Base-by-base conservation (phyloP, 2,888 invertebrate genomes). In the Ichneumoninae sp. region DNA sequence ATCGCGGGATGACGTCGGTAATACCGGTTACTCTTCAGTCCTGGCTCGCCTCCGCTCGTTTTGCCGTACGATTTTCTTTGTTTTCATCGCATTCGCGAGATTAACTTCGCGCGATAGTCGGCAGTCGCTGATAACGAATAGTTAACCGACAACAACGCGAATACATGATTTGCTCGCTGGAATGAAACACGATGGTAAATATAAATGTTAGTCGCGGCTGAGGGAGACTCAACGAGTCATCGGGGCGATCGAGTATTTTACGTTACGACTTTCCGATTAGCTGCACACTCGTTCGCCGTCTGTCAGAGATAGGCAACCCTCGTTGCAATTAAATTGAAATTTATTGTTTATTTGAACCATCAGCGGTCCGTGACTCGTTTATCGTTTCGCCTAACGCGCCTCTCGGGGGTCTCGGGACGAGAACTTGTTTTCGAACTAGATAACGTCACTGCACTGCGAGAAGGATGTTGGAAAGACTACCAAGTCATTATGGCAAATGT, bases 181-280 rank as follows among this genome's bases (percentile, higher is more conserved):
- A 68, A 16, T 36, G 66, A 74, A 81, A 68, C 22, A 60, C 65
- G 57, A 57, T 36, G 57, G 71, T 82, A 71, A 76, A 82, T 73
- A 63, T 44, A 76, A 75, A 70, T 44, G 60, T 76, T 77, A 77
- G 76, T 66, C 76, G 54, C 54, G 77, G 54, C 44, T 26, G 22
- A 50, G 36, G 26, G 22, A 13, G 63, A 60, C 73, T 57, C 36
- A 66, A 13, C 60, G 54, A 83, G 77, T 68, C 82, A 82, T 65
- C 63, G 40, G 26, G 7, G 47, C 63, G 26, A 54, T 60, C 30
- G 13, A 74, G 60, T 69, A 68, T 73, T 83, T 73, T 44, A 36
- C 50, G 44, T 57, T 63, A 60, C 16, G 30, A n/a, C 26, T 73
- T 40, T 57, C 22, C 57, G 19, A 36, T 69, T 22, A 74, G n/a